Evolutionary conservation across 1,140 invertebrate species (phyloP), one percentile per base, ranked within the genome.

Genomic region (Drosophila aff.): DNA sequence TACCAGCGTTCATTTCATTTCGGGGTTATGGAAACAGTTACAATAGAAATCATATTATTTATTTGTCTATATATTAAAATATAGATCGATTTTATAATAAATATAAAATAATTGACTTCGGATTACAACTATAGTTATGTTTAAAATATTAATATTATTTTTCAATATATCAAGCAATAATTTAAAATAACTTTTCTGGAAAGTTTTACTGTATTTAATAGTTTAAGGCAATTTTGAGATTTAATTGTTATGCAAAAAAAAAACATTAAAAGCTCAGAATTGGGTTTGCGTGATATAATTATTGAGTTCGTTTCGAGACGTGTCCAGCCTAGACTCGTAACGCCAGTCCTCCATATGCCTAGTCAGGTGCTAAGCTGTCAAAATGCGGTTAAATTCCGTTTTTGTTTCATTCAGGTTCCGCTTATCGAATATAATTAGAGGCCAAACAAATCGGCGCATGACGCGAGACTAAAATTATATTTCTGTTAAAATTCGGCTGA

Each of bases 351-450:
- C 8, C 8, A 11, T 36, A 47, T 47, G 21, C 23, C 43, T 38
- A 16, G 64, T 62, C 64, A 67, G 43, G 43, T 65, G 36, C 41
- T 64, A 47, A 40, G 26, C 50, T 43, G 59, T 64, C 36, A 75
- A 75, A 73, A 64, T 11, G 26, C 28, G 26, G 53, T 38, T 38
- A 26, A 55, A 41, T 36, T 13, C 31, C n/a, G 31, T 38, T 53
- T 47, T 55, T 55, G 28, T 50, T 40, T 15, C 28, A 57, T 31
- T 55, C 11, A 41, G 43, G 26, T 63, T 55, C 46, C 58, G 57
- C 46, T 46, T 50, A 40, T 46, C 13, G 28, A 53, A 33, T 36
- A 21, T 23, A 74, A 75, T 75, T 55, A 73, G 16, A 38, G 36
- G 23, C 26, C 33, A 40, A 55, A 18, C 69, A 28, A 50, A 59